Base-by-base conservation (phyloP, 2,888 invertebrate species). In the Epirrhoe tristata region DNA sequence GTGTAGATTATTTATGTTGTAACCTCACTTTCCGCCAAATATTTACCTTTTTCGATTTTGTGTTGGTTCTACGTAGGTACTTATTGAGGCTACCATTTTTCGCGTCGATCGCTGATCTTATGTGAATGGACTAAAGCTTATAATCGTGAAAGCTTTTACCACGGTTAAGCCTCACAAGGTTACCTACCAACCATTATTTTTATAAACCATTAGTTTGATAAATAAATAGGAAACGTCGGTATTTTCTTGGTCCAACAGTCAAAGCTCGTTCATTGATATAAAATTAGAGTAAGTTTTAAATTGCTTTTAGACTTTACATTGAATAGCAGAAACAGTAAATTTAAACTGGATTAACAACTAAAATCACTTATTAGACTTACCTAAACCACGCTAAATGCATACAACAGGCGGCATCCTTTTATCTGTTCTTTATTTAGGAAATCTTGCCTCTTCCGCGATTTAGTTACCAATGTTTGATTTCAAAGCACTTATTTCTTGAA, bases 341-440 rank as follows among this genome's bases (percentile, higher is more conserved):
- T 12, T 1, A 10, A 43, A 12, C 12, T 43, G 4, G 39, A 12
- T 43, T n/a, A n/a, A 39, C 3, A 43, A 43, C 12, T 43, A 10
- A 12, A 43, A 43, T 12, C 39, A 24, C n/a, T 4, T 39, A 39
- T 43, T 43, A 43, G 39, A 43, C 39, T 43, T 43, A 43, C 12
- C 39, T 43, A 43, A 24, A 43, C 39, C 10, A 55, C 51, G 24
- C 24, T 24, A 24, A 24, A 24, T 3, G 24, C 24, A 58, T 57
- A 46, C 60, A 31, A 52, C 6, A 12, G 52, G 31, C 52, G 58
- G 34, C 17, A 58, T 51, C 36, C 51, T 17, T 36, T 36, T 36
- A 51, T 36, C 51, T 51, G 12, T 58, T 58, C 51, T 51, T 58
- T 58, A 51, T 58, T 58, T 50, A 58, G 50, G 36, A 6, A 51